Evolutionary conservation across 2,888 invertebrate genomes (phyloP), one percentile per base, ranked within the genome.

Genomic region (Entomobrya multifasciata): DNA sequence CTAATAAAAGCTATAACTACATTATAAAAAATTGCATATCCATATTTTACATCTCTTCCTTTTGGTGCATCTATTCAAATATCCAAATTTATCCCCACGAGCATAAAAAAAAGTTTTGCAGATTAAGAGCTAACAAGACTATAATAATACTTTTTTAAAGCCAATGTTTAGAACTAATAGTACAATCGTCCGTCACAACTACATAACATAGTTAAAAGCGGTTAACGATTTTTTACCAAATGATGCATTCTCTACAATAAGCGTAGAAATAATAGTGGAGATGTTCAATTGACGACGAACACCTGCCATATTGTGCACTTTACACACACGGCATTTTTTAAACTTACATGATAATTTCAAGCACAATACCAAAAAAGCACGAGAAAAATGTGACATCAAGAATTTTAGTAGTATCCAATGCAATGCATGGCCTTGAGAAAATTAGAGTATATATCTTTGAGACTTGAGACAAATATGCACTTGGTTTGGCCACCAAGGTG

Each of bases 331-430:
- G 25, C 22, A 49, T 20, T 1, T 81, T 81, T 81, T 81, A 72
- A 81, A 25, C 47, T 25, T 72, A 72, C 70, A 72, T 44, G 72
- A 70, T 81, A 57, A 72, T 83, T 83, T 83, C 83, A 76, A 76
- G 83, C 76, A 76, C 83, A 83, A 60, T 76, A 83, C 83, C 83
- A 83, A 83, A 83, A 83, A 83, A 65, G 76, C 36, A 30, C 49
- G 65, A 83, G 83, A 81, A 81, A 36, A 72, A 81, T 74, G 72
- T 83, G 83, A 83, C 83, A 83, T 30, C 57, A 36, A 44, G 57
- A 81, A 41, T 81, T 81, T 57, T 41, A 81, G 52, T 41, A 81
- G 52, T 65, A 62, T 47, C 74, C 76, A 76, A 83, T 83, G 65
- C 20, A 83, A 62, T 60, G n/a, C n/a, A n/a, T n/a, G 83, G 76